Percentiles rank a stretch among this genome's conserved stretches.
Conservation (phyloP, 2,797 vertebrate species). For the Chelonia mydas region DNA sequence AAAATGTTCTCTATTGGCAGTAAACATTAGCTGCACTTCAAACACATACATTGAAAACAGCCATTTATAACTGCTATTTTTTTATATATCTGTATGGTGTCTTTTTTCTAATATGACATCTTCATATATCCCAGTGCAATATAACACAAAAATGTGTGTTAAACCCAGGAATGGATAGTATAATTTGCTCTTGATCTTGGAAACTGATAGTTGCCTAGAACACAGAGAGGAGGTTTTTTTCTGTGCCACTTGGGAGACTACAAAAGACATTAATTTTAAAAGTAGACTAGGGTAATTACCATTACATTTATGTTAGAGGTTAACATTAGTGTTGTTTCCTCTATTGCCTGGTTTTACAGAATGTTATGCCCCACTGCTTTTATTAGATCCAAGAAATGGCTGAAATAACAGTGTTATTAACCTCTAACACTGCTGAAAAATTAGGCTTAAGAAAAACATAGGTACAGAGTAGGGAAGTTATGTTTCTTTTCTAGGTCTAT, state of each 20-base stretch:
- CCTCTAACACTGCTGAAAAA: constrained; percentile 80
- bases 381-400: constrained; percentile 79
- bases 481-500: constrained; percentile 6
- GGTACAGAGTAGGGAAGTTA: constrained; percentile 46
- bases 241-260: constrained; percentile 62
- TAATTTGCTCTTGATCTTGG: constrained; percentile 16
- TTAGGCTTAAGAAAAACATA: constrained; percentile 69
- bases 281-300: constrained; percentile 74
- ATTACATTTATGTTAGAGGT: constrained; percentile 79
- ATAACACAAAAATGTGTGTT: background rate
- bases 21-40: background rate
- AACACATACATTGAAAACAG: background rate
- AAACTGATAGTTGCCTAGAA: constrained; percentile 52
- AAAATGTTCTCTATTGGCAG: background rate
- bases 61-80: background rate
- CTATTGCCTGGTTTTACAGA: constrained; percentile 75
- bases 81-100: background rate
- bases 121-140: background rate
- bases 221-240: background rate
- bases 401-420: constrained; percentile 82
- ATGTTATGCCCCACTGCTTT: constrained; percentile 79
- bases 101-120: background rate
- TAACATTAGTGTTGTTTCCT: constrained; percentile 80
- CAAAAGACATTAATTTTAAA: constrained; percentile 77
- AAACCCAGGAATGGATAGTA: background rate